phyloP scores from a whole-genome alignment of 2,888 invertebrate genomes.

The Cheilosia vulpina region DNA sequence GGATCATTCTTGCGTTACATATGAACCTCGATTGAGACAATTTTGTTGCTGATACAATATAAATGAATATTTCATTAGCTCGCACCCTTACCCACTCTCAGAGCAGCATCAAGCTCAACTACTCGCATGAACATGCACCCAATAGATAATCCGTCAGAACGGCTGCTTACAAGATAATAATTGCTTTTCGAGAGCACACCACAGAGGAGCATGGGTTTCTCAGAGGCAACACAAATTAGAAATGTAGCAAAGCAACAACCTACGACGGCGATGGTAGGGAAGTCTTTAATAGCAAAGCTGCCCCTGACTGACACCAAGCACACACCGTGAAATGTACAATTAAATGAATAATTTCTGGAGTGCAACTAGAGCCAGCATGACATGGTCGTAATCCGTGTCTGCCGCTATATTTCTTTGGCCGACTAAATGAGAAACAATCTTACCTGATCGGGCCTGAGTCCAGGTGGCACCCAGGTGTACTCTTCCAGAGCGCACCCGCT shows the following conservation, averaged over 20 bases:
- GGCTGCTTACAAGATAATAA: constrained; percentile 26
- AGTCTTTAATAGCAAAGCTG: background rate
- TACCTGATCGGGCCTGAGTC: constrained; percentile 98
- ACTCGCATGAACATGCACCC: background rate
- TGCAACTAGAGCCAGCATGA: constrained; percentile 39
- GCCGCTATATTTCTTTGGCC: background rate
- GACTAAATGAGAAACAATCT: constrained; percentile 72
- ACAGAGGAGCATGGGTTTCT: background rate
- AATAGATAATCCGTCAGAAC: constrained; percentile 3
- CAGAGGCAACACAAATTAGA: constrained; percentile 14
- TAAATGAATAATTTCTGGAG: constrained; percentile 55
- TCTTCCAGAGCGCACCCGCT: constrained; percentile 99
- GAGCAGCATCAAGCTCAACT: background rate
- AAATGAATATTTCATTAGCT: too few relatives aligned
- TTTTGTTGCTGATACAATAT: too few relatives aligned
- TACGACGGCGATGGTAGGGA: background rate
- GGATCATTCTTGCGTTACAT: too few relatives aligned
- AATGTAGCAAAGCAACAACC: constrained; percentile 4
- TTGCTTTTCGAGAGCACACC: constrained; percentile 26
- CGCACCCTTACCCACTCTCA: background rate
- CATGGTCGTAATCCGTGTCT: background rate
- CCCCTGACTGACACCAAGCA: constrained; percentile 56
- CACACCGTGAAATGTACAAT: constrained; percentile 51
- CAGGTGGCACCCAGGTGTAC: constrained; percentile 99
- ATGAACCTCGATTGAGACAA: too few relatives aligned